Evolutionary conservation across 2,888 invertebrate genomes (phyloP).

Genomic region (Cheilosia vernalis): DNA sequence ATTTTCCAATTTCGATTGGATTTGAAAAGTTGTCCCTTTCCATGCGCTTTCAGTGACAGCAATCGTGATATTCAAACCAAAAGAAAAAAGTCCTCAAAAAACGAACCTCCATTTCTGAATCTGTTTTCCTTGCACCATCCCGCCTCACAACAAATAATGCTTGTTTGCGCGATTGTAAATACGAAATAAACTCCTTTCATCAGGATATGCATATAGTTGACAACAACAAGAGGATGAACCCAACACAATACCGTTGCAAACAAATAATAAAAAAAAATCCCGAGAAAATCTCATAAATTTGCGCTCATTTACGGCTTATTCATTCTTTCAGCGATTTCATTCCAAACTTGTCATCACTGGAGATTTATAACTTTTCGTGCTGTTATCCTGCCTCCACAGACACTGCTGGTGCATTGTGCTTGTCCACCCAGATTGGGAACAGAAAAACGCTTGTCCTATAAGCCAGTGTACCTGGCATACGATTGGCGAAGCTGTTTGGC

Average conservation of each 20-base stretch:
- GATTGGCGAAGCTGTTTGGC: conserved; percentile 37
- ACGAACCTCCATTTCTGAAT: neutral
- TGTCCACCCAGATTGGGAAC: conserved; percentile 3
- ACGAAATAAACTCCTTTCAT: conserved; percentile 14
- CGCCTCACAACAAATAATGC: neutral
- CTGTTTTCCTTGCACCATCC: neutral
- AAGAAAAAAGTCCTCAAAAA: neutral
- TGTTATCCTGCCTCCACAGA: conserved; percentile 4
- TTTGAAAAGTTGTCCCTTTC: too few species aligned
- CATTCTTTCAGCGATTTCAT: conserved; percentile 68
- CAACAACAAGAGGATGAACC: conserved; percentile 31
- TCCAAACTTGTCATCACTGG: conserved; percentile 68
- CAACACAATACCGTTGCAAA: conserved; percentile 37
- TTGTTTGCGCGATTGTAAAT: neutral
- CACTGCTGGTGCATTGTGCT: conserved; percentile 1
- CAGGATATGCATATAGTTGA: conserved; percentile 23
- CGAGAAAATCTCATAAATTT: conserved; percentile 65
- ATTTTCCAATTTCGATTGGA: too few species aligned
- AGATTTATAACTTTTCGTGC: conserved; percentile 67
- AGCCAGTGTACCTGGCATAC: conserved; percentile 13
- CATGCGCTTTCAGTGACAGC: too few species aligned
- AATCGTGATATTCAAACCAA: too few species aligned
- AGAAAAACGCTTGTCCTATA: neutral
- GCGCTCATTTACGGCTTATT: conserved; percentile 73
- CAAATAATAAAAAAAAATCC: conserved; percentile 21